Base-by-base conservation (phyloP, 2,888 invertebrate genomes). In the Caenorhabditis doughertyi region DNA sequence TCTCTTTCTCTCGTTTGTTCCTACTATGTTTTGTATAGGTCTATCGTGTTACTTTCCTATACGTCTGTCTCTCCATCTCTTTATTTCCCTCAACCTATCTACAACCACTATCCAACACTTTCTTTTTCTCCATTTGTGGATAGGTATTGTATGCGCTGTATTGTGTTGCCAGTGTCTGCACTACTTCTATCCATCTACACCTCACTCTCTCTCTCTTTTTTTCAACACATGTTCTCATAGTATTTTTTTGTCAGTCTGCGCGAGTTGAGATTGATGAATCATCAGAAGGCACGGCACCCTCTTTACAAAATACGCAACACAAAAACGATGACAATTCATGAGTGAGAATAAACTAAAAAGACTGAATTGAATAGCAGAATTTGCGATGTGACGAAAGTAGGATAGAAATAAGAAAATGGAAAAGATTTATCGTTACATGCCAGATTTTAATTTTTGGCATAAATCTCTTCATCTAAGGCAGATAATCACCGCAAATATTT, bases 141-240 rank as follows among this genome's bases (percentile, higher is more conserved):
- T 62, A 62, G 72, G 62, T 62, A 72, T 72, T 72, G 72, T 72
- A 62, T 72, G 58, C 49, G 35, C 39, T n/a, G 68, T 47, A 44
- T 58, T 58, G 71, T 35, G 29, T 65, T 58, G 35, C 5, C 7
- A 7, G 70, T 47, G 44, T 51, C 49, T 62, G 51, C 39, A 60
- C 23, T 72, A 23, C 51, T 62, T 39, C 44, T 58, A 71, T 32
- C 35, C 35, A 35, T 35, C 18, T 18, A 4, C 39, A 32, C 42
- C 47, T 56, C 47, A 7, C 47, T 9, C 35, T 67, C 53, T 21
- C 42, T 25, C 62, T 35, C 25, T 44, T 27, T 2, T n/a, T n/a
- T n/a, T n/a, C n/a, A n/a, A n/a, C n/a, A n/a, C 64, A 47, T 29
- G 29, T 55, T 39, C 55, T 55, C 44, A 53, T 55, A n/a, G 35